These are phyloP conservation scores for Sorex maritimensis DNA, from an alignment of 2,797 vertebrate genomes.

Conservation along the genomic window DNA sequence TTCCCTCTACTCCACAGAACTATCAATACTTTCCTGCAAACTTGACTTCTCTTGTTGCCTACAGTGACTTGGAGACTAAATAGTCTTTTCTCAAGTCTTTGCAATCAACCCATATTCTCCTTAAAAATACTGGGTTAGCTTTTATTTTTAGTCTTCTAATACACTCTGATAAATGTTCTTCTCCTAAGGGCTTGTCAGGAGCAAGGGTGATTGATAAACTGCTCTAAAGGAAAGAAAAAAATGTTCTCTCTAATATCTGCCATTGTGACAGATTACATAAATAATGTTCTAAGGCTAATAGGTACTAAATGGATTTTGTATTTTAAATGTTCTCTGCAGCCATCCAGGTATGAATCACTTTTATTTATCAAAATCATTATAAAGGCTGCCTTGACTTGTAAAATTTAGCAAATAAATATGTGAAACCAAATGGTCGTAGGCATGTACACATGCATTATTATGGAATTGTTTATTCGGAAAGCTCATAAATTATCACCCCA, in stretches of 20 bases:
- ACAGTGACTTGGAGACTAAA: constrained; percentile 67
- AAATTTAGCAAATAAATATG: constrained; percentile 71
- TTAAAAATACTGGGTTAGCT: constrained; percentile 77
- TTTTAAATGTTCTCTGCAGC: constrained; percentile 76
- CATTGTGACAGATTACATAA: constrained; percentile 83
- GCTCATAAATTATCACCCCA: constrained; percentile 69
- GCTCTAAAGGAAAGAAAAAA: constrained; percentile 86
- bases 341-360: constrained; percentile 72
- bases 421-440: constrained; percentile 12
- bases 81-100: constrained; percentile 81
- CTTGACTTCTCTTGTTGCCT: constrained; percentile 34
- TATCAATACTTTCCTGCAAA: neutral
- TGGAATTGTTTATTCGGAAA: constrained; percentile 28
- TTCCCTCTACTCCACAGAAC: neutral
- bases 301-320: constrained; percentile 78
- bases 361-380: constrained; percentile 72
- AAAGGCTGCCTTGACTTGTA: constrained; percentile 41
- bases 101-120: constrained; percentile 79
- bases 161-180: constrained; percentile 87
- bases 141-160: constrained; percentile 87
- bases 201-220: constrained; percentile 89
- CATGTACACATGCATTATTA: neutral
- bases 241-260: constrained; percentile 84
- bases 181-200: constrained; percentile 87
- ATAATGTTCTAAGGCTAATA: constrained; percentile 84